Conservation (phyloP, 2,888 invertebrate genomes). For the Abrostola tripartita region DNA sequence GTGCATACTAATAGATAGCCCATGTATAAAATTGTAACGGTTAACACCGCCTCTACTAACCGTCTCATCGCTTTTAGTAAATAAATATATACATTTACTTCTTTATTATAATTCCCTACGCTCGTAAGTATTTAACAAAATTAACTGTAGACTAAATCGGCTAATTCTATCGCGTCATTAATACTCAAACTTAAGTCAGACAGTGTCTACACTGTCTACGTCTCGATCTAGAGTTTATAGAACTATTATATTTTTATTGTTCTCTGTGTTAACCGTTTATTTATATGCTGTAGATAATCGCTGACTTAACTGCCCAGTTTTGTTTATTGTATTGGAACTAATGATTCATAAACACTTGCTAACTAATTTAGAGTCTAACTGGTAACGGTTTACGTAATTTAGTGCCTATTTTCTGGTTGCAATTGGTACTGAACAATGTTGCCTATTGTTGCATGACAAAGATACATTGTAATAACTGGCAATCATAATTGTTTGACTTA, state of each 20-base stretch:
- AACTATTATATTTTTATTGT: constrained; percentile 57
- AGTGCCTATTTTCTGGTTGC: constrained; percentile 81
- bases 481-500: constrained; percentile 82
- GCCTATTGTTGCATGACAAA: constrained; percentile 83
- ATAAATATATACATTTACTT: constrained; percentile 82
- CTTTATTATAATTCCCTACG: constrained; percentile 79
- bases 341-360: constrained; percentile 82
- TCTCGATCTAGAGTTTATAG: constrained; percentile 63
- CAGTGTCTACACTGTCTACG: constrained; percentile 42
- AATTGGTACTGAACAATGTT: constrained; percentile 82
- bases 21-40: constrained; percentile 85
- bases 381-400: constrained; percentile 83
- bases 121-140: constrained; percentile 71
- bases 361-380: constrained; percentile 78
- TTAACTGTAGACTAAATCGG: constrained; percentile 75
- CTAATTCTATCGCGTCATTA: constrained; percentile 59
- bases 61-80: constrained; percentile 70
- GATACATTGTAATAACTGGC: constrained; percentile 81
- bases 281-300: constrained; percentile 42
- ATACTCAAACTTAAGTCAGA: constrained; percentile 58
- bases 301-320: constrained; percentile 54
- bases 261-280: constrained; percentile 36
- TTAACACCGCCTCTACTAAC: constrained; percentile 74
- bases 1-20: constrained; percentile 82
- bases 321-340: constrained; percentile 70